Evolutionary conservation across 2,113 vertebrate genomes (phyloP).

Genomic region (Melanotaenia duboulayi): DNA sequence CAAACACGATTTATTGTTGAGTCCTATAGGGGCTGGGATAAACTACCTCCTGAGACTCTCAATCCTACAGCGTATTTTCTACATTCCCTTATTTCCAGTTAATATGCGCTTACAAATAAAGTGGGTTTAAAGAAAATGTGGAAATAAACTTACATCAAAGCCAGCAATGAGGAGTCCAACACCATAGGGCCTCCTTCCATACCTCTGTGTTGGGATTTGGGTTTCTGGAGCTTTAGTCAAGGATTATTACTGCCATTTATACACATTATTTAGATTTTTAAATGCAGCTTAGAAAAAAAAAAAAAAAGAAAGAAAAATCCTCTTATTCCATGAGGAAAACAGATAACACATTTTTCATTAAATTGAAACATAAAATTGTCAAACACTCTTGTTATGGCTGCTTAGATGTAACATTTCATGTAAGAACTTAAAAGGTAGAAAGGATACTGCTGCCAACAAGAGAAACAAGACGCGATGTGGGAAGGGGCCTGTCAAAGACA

Average conservation of each 20-base stretch:
- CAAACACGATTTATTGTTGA: too few relatives aligned
- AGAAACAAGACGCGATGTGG: constrained; percentile 93
- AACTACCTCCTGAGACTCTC: too few relatives aligned
- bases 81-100: background rate
- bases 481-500: constrained; percentile 96
- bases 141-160: constrained; percentile 89
- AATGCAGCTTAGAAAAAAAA: background rate
- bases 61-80: too few relatives aligned
- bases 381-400: background rate
- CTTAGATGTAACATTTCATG: background rate
- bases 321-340: background rate
- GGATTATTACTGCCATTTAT: background rate
- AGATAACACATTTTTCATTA: background rate
- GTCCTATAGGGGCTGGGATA: too few relatives aligned
- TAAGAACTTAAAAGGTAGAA: constrained; percentile 19
- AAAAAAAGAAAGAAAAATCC: background rate
- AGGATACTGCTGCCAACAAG: constrained; percentile 99
- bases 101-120: background rate
- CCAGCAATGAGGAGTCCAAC: constrained; percentile 97
- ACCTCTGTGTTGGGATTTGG: constrained; percentile 97
- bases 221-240: constrained; percentile 86
- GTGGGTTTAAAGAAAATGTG: background rate
- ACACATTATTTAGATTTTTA: background rate
- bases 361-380: background rate
- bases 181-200: constrained; percentile 94